phyloP scores from a whole-genome alignment of 2,113 vertebrate genomes.

The Glareola pratincola region DNA sequence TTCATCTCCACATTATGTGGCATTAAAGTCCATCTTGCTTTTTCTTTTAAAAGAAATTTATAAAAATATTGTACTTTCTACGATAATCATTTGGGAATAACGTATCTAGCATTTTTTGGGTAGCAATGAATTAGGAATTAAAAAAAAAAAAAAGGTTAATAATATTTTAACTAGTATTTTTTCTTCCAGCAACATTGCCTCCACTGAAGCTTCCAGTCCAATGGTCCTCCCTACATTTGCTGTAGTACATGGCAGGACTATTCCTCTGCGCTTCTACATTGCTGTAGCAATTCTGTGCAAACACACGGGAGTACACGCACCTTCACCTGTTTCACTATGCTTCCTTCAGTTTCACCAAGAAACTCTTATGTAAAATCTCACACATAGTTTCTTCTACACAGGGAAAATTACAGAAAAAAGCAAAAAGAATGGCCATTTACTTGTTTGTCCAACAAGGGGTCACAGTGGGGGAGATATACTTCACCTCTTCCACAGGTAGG shows the following conservation, averaged over 20 bases:
- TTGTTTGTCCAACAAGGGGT: neutral
- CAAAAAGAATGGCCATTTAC: neutral
- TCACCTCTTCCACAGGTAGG: neutral
- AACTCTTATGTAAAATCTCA: neutral
- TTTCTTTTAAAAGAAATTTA: neutral
- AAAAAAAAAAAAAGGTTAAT: too few relatives aligned
- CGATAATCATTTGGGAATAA: neutral
- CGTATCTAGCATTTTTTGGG: neutral
- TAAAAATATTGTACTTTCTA: neutral
- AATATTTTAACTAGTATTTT: neutral
- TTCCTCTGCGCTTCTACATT: neutral
- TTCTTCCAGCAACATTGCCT: neutral
- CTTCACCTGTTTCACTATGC: neutral
- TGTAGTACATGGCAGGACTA: neutral
- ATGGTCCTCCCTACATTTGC: too few relatives aligned
- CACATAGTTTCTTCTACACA: accelerated
- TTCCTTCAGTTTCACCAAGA: neutral
- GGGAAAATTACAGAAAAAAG: neutral
- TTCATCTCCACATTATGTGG: neutral
- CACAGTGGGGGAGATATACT: neutral
- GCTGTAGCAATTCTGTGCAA: neutral
- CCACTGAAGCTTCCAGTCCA: neutral
- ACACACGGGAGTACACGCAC: accelerated
- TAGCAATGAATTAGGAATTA: neutral
- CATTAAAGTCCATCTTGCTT: neutral